Evolutionary conservation across 2,113 vertebrate genomes (phyloP).

Genomic region (Lota lota): DNA sequence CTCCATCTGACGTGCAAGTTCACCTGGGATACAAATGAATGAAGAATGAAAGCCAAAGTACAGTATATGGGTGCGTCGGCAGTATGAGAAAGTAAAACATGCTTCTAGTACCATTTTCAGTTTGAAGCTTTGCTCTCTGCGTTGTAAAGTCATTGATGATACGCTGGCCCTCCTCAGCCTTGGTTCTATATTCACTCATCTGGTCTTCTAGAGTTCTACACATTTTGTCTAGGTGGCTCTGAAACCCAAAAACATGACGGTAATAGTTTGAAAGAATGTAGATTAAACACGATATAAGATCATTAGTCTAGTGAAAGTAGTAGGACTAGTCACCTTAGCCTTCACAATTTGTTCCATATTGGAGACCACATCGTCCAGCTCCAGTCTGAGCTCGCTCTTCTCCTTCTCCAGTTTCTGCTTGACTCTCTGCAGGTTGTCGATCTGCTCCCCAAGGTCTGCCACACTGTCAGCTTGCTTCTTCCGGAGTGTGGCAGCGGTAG

Average conservation of each 20-base stretch:
- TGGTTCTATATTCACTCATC: constrained; percentile 80
- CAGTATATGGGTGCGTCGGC: not conserved
- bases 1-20: constrained; percentile 80
- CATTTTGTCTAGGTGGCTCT: constrained; percentile 83
- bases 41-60: not conserved
- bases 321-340: constrained; percentile 71
- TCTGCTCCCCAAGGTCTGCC: constrained; percentile 83
- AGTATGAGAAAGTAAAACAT: too few species aligned
- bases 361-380: constrained; percentile 84
- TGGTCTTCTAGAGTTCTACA: constrained; percentile 84
- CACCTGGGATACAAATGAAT: constrained; percentile 59
- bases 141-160: constrained; percentile 79
- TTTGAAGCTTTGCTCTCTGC: constrained; percentile 83
- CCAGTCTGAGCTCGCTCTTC: constrained; percentile 84
- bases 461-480: constrained; percentile 85
- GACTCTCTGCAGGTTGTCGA: constrained; percentile 85
- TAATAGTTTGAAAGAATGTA: too few species aligned
- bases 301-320: too few species aligned
- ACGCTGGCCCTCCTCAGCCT: constrained; percentile 81
- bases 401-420: constrained; percentile 91
- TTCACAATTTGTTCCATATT: constrained; percentile 85
- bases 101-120: constrained; percentile 83
- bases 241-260: constrained; percentile 9
- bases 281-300: too few species aligned
- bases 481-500: constrained; percentile 76